A percentile compares a stretch with the other conserved stretches of the same genome.
Evolutionary conservation across 2,113 vertebrate species (phyloP).

Genomic region (Parus major): DNA sequence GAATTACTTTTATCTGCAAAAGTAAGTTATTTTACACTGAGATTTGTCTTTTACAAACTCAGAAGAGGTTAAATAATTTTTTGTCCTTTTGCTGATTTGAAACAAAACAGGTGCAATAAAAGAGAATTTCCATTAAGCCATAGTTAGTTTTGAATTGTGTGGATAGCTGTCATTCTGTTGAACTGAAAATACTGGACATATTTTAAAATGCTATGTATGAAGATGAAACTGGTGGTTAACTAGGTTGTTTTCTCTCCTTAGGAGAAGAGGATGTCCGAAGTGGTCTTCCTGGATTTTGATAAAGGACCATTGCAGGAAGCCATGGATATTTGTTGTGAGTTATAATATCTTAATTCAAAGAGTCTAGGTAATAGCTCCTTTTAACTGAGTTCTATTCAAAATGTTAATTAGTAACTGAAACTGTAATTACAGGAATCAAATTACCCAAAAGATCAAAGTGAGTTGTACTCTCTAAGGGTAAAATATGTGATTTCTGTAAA

Average conservation of each 20-base stretch:
- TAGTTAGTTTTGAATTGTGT: neutral
- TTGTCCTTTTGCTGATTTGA: neutral
- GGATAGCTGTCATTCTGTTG: neutral
- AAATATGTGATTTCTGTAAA: neutral
- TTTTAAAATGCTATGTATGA: neutral
- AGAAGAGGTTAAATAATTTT: neutral
- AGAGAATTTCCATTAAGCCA: neutral
- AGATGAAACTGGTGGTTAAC: neutral
- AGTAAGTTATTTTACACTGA: neutral
- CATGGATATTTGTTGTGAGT: conserved; percentile 51
- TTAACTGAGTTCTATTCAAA: neutral
- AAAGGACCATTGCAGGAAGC: conserved; percentile 44
- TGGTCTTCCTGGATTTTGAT: conserved; percentile 10
- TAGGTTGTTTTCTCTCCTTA: conserved; percentile 11
- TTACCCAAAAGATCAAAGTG: neutral
- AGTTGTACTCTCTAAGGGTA: neutral
- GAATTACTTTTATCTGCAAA: neutral
- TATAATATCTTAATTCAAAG: conserved; percentile 23
- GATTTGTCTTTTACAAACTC: neutral
- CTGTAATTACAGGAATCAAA: neutral
- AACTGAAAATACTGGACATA: neutral
- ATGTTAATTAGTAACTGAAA: neutral
- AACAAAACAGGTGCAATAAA: neutral
- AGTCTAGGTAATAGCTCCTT: conserved; percentile 9
- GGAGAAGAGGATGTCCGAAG: conserved; percentile 26